Base-by-base conservation (phyloP, 2,113 vertebrate species). In the Microcebus griseorufus region DNA sequence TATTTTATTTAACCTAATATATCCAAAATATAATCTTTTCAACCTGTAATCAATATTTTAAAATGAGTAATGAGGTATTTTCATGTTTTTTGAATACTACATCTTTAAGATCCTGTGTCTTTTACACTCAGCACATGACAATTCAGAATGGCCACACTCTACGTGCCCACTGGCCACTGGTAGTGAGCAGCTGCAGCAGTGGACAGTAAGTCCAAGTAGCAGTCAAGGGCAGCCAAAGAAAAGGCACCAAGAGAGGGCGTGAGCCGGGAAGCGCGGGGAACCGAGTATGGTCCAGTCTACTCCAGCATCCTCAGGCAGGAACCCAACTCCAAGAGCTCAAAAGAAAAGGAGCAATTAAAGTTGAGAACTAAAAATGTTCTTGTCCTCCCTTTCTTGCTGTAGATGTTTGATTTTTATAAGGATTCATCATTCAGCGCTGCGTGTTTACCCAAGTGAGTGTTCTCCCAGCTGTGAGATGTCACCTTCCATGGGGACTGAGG, bases 101-200 rank as follows among this genome's bases (percentile, higher is more conserved):
- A 14, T 7, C 65, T 82, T 34, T 17, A 32, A 69, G n/a, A 78
- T n/a, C 42, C 4, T 1, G 17, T 0, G 16, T 22, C 0, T 13
- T 11, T 1, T 13, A 8, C 2, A 12, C 8, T 14, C 29, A 20
- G 53, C 39, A 22, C 5, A 9, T 16, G 48, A 25, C 45, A 9
- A 4, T 1, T 8, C 5, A 16, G 45, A 55, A 25, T 0, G 3
- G 53, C 51, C 78, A 6, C 13, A 3, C 7, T 60, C 4, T 2
- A 27, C 1, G 14, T 1, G 27, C 37, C 37, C 51, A 3, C 6
- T 27, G 14, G 48, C 27, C 22, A 14, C 6, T 3, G 0, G 8
- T 29, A 45, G 23, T n/a, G 2, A 8, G 18, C 0, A n/a, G n/a
- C 64, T 60, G 5, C 67, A 67, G 14, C 9, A 0, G 0, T 1